Evolutionary conservation across 2,113 vertebrate species (phyloP), one percentile per base, ranked within the genome.

Genomic region (Epinephelus cyanopodus): DNA sequence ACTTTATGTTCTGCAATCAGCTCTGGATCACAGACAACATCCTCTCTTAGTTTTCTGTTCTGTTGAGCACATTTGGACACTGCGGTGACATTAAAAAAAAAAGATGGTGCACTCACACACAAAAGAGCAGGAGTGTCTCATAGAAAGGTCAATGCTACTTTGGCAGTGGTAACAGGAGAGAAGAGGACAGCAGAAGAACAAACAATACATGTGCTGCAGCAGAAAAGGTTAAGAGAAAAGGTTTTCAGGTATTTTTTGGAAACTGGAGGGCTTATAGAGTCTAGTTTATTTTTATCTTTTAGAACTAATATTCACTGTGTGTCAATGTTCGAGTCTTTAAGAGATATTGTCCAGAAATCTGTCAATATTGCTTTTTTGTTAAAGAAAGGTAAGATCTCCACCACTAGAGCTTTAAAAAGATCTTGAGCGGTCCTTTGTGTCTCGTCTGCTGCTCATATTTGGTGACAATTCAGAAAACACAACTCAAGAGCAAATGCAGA

Each of bases 141-240:
- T 5, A 18, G 39, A 82, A 86, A 86, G 69, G 79, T 86, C 82
- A 84, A 4, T 2, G 33, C 53, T 54, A 33, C 54, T 78, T 29
- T 25, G 58, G 23, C 50, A 13, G 18, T 9, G 19, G 37, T 19
- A n/a, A n/a, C 1, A n/a, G 19, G 5, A 50, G 39, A 63, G 50
- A 58, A 27, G 80, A 52, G 67, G 52, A 58, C 66, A 29, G 66
- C 65, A 42, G 37, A 29, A 39, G 33, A 77, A 65, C 66, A 77
- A 83, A 71, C 67, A 65, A 29, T 10, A 5, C 37, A 70, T 21
- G 58, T 33, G 53, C 53, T 33, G 25, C 56, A 57, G 21, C 5
- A 1, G 60, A n/a, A 65, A 77, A 74, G 79, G 79, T 83, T 64
- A 65, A 42, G 73, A 37, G 72, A 37, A 37, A 37, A 37, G 33